Base-by-base conservation (phyloP, 1,140 invertebrate genomes). In the Ooceraea biroi region DNA sequence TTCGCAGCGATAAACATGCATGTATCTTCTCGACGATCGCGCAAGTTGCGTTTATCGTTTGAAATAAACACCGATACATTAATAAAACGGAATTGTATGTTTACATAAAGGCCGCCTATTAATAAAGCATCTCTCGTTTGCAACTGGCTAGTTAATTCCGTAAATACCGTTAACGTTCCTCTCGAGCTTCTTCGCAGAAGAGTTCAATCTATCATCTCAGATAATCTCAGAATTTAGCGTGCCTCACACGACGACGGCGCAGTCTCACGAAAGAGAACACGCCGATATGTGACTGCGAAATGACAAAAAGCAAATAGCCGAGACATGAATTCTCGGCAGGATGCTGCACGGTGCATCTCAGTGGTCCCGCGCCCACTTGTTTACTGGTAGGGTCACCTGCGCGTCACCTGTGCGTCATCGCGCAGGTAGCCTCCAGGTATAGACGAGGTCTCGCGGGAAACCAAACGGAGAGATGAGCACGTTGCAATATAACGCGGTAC, bases 331-430 rank as follows among this genome's bases (percentile, higher is more conserved):
- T 2, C 0, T 10, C 10, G 14, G 17, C 3, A 48, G 25, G n/a
- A 61, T 25, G 58, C 36, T 25, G 17, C 17, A 5, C 25, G 27
- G 14, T 17, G 14, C 48, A 57, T 3, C 3, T 8, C 36, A 7
- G 50, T 27, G 57, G 52, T 57, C 63, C 22, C 48, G n/a, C 19
- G 17, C 30, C 57, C 57, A 63, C 68, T 85, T 82, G 80, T 68
- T 69, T 68, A 85, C 65, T 73, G 86, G 80, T 60, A 57, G 80
- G n/a, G 58, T 87, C 82, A 88, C 82, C 85, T 88, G 85, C 72
- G 72, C 88, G 61, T 88, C 87, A 88, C 85, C 88, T 88, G 87
- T 83, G 60, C 87, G 84, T 88, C 88, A 87, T 74, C 76, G 65
- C 48, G 60, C 68, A 87, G 87, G 72, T 89, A 86, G 73, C 73